Evolutionary conservation across 2,113 vertebrate genomes (phyloP).

Genomic region (Cercocebus atys): DNA sequence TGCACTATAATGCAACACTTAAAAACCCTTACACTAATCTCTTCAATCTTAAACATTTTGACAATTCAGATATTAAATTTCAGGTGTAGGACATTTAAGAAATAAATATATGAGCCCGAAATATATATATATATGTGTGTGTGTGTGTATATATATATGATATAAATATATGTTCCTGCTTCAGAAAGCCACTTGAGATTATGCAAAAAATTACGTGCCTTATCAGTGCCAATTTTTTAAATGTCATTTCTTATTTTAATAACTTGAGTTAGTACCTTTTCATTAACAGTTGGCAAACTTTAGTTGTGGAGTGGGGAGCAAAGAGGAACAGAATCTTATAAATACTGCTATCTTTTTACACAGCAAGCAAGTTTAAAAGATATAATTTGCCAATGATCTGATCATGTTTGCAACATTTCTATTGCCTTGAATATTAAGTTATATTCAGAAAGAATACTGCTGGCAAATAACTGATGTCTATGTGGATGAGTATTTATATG

Average conservation of each 20-base stretch:
- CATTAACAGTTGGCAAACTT: neutral
- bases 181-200: neutral
- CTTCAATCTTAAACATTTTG: neutral
- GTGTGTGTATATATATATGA: no score
- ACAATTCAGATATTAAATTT: neutral
- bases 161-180: neutral
- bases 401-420: neutral
- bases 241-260: neutral
- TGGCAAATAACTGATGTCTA: neutral
- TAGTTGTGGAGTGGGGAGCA: neutral
- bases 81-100: neutral
- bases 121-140: no score
- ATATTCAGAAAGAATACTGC: no score
- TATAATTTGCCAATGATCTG: neutral
- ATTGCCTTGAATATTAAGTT: neutral
- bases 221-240: neutral
- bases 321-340: neutral
- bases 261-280: neutral
- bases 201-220: neutral
- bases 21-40: neutral
- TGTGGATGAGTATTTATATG: neutral
- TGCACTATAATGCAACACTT: neutral
- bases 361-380: neutral
- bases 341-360: neutral
- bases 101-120: neutral